Base-by-base conservation (phyloP, 2,113 vertebrate genomes). In the Stomatorhinus ivindoensis region DNA sequence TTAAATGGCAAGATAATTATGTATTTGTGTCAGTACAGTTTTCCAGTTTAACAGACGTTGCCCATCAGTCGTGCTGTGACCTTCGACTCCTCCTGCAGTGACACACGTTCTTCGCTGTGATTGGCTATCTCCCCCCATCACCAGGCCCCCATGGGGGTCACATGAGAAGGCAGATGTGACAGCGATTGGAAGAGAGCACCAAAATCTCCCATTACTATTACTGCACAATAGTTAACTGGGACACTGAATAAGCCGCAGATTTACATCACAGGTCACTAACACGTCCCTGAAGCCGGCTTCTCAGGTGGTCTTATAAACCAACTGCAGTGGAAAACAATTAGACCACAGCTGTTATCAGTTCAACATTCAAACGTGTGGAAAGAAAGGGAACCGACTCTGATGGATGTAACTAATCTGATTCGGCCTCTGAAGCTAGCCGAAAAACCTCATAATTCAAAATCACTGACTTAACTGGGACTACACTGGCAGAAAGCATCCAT, bases 1-100 rank as follows among this genome's bases (percentile, higher is more conserved):
- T 35, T 85, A 51, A 89, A 86, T 19, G 82, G 88, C 48, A 31
- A 89, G 31, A 35, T 47, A 51, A 85, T 87, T 13, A 83, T 76
- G 89, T 13, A 69, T 80, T 80, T 80, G 73, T 80, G 73, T 42
- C 35, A 80, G 73, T 80, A 42, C 73, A 42, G 15, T 80, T 42
- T 80, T 80, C 35, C 35, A 80, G 73, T 80, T 80, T 17, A 80
- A 15, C 35, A 80, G 17, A 80, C 19, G 73, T 80, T 80, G 31
- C 35, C 73, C 4, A 80, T 80, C 35, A 42, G 17, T 39, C 15
- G 35, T 7, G 73, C 73, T 39, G 73, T 80, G 35, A 80, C 35
- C 69, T 15, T 39, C 69, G 1, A 39, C 31, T 39, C 69, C 10
- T 3, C 73, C 73, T 6, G 61, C 10, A 10, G 61, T 76, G 35